These are phyloP conservation scores for Eriosoma lanigerum DNA, from an alignment of 1,140 invertebrate genomes.

Conservation along the genomic window DNA sequence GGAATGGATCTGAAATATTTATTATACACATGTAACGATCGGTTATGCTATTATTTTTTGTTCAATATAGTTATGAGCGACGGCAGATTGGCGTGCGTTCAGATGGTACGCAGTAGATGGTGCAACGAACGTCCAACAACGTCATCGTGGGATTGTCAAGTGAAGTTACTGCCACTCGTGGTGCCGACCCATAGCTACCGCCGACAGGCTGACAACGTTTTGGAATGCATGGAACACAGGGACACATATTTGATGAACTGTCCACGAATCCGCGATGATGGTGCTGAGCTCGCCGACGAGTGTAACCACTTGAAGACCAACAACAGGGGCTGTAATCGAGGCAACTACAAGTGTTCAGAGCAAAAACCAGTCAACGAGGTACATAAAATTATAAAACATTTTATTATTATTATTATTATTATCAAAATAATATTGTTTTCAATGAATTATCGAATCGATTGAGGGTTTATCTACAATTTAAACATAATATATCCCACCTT, in stretches of 20 bases:
- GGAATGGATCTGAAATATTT: no score
- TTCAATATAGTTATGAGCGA: neutral
- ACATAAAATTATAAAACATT: no score
- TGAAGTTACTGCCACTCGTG: conserved; percentile 22
- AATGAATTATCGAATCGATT: no score
- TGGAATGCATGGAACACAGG: neutral
- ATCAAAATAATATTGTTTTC: no score
- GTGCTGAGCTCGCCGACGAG: conserved; percentile 1
- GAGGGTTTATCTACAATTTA: no score
- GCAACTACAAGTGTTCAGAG: conserved; percentile 1
- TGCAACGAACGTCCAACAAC: conserved; percentile 39
- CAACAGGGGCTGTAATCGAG: conserved; percentile 10
- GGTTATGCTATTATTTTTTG: no score
- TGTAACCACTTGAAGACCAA: conserved; percentile 40
- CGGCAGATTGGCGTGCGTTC: neutral
- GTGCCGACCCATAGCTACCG: neutral
- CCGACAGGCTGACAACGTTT: conserved; percentile 21
- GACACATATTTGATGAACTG: conserved; percentile 38
- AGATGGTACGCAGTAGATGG: conserved; percentile 31
- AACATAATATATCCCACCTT: no score
- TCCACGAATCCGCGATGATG: neutral
- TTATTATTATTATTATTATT: no score
- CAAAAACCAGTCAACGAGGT: conserved; percentile 34
- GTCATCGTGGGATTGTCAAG: conserved; percentile 40
- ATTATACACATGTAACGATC: no score